Base-by-base conservation (phyloP, 2,113 vertebrate species). In the Nibea albiflora region DNA sequence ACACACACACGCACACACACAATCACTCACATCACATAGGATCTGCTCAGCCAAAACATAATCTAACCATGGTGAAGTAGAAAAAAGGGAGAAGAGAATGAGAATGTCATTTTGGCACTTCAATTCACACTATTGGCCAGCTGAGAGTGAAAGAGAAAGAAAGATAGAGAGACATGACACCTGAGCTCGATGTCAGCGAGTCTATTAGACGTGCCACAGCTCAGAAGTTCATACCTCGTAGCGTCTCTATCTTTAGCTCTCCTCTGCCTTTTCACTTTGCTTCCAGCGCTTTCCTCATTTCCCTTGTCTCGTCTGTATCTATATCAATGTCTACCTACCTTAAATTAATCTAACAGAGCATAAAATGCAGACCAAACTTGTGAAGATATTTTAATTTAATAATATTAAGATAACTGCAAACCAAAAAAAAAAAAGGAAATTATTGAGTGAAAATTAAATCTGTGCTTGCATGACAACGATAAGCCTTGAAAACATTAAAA, bases 161-260 rank as follows among this genome's bases (percentile, higher is more conserved):
- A 11, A 69, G 67, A 69, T 20, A 39, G 60, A 17, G 24, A 82
- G 62, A n/a, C 17, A 62, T 81, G 77, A 85, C 76, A 84, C 58
- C 70, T 81, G 50, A 62, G 71, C 47, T 79, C 46, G 17, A 78
- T 84, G 84, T 89, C 69, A 73, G 80, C 69, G 35, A 50, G 80
- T 85, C 72, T 84, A 87, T 85, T 87, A 88, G 80, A 85, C 72
- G 52, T 81, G 77, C 70, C 66, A 78, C 42, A 61, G 26, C 80
- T 75, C 76, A 78, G 64, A 80, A 49, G 49, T 64, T 73, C 64
- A 58, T 44, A 60, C 42, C 63, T 73, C 47, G 39, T 52, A 63
- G n/a, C 26, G 39, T 64, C 73, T 80, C 75, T 91, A 73, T 85
- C 76, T 88, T 79, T 78, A 75, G 67, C 83, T 75, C 61, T 47